These are phyloP conservation scores for Vulpes lagopus DNA, from an alignment of 2,113 vertebrate genomes.

Conservation along the genomic window DNA sequence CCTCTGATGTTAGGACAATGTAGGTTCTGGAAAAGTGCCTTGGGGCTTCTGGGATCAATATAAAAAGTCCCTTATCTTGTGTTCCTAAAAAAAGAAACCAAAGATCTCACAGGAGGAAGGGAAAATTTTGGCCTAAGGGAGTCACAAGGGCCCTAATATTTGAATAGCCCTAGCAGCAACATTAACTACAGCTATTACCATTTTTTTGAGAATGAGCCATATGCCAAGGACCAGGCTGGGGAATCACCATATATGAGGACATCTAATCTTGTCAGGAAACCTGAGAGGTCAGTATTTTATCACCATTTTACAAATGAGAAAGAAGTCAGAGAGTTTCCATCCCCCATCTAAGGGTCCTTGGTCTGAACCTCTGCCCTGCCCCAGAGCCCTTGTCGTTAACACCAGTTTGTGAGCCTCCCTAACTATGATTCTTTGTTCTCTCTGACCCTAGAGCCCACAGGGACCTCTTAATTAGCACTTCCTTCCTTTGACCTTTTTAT, in stretches of 20 bases:
- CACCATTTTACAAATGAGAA: neutral
- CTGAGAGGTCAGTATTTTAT: neutral
- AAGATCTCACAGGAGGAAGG: neutral
- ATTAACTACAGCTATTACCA: neutral
- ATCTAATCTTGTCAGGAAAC: neutral
- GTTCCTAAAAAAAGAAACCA: neutral
- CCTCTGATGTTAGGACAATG: neutral
- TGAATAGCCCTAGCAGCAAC: neutral
- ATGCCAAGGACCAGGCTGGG: neutral
- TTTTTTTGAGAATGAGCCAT: neutral
- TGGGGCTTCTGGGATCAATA: neutral
- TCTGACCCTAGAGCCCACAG: slow-evolving; percentile 1
- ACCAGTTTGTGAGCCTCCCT: neutral
- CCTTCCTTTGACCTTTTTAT: slow-evolving; percentile 68
- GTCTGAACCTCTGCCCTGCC: neutral
- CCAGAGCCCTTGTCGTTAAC: neutral
- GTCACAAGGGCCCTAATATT: neutral
- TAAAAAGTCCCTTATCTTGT: neutral
- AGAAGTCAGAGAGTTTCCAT: neutral
- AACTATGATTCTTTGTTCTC: neutral
- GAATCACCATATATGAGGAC: neutral
- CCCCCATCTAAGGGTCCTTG: too few relatives aligned
- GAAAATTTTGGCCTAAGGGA: neutral
- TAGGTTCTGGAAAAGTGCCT: neutral
- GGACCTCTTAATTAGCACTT: slow-evolving; percentile 66